Base-by-base conservation (phyloP, 2,888 invertebrate species). In the Morpho helenor region DNA sequence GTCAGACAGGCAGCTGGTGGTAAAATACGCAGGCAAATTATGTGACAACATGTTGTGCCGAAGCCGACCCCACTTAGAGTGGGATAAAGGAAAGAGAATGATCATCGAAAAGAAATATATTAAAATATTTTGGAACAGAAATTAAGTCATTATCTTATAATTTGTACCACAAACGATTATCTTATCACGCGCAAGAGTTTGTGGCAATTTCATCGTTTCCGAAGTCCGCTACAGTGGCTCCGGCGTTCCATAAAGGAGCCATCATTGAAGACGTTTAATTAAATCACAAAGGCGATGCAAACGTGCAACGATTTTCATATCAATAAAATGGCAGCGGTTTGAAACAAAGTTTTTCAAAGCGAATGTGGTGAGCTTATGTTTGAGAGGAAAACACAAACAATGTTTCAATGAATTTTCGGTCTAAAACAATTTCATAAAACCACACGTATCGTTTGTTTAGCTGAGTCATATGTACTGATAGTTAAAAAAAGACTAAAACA, bases 201-300 rank as follows among this genome's bases (percentile, higher is more conserved):
- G 50, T 1, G 48, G 31, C 42, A 40, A 52, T 65, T 59, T 57
- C 46, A 58, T 10, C 41, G 56, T 59, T 60, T 64, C 46, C 41
- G 53, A 59, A 52, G 53, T 52, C 55, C 39, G 31, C 52, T 56
- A 61, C 58, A 63, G 59, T 60, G 60, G 49, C 49, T 56, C 55
- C 43, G 50, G 52, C 43, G 40, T 52, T 44, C 45, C 49, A 31
- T 43, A 48, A 50, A 59, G 43, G 52, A 45, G 54, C 41, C 54
- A 52, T 53, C 47, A 7, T 44, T 31, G 48, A 46, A 50, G 63
- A 57, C 61, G 47, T 65, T 65, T 61, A 58, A 65, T 66, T 65
- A 65, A 66, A 65, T 60, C 59, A 59, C 60, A 59, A 64, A 58
- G 43, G 53, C 52, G 40, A 52, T 31, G 22, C n/a, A 44, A 3